Evolutionary conservation across 2,888 invertebrate species (phyloP), one percentile per base, ranked within the genome.

Genomic region (Hemicrepidius hirtus): DNA sequence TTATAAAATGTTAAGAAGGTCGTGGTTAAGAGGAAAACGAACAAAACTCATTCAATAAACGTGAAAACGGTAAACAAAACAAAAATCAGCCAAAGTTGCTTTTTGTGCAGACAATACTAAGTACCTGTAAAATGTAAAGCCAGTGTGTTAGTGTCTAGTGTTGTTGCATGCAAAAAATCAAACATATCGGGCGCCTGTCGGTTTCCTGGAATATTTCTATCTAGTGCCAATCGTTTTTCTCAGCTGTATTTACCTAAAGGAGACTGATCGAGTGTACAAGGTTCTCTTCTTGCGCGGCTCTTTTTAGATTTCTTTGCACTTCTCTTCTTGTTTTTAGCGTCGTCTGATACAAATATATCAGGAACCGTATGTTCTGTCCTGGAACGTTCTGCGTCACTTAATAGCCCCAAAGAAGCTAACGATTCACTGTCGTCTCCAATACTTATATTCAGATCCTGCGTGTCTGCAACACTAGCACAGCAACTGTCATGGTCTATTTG

Each of bases 181-280:
- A 86, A 85, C 86, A 86, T 86, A 85, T 86, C 86, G 86, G 86
- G 86, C 81, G 80, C 83, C 81, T 73, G 68, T 74, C 69, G 32
- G 37, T 40, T 40, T 60, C 66, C 63, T 68, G 63, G 37, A 35
- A 60, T 35, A 53, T 37, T 21, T 65, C 71, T 60, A 68, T 24
- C 64, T 72, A 72, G 64, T 57, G 63, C 44, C 13, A 68, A 57
- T 49, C 46, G 9, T 55, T 57, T 69, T 53, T 60, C 37, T 70
- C 57, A 46, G 59, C 12, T 60, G 41, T 68, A 74, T 55, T 80
- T 80, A 80, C 83, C 82, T 78, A 82, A 75, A 24, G 80, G 79
- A 73, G 79, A 78, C 67, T 78, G 76, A 64, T 78, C 79, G 63
- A 82, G 35, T 40, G 76, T 75, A 76, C 78, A 81, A 37, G 71